These are phyloP conservation scores for Rhopalosiphum padi DNA, from an alignment of 1,140 invertebrate genomes.

Conservation along the genomic window DNA sequence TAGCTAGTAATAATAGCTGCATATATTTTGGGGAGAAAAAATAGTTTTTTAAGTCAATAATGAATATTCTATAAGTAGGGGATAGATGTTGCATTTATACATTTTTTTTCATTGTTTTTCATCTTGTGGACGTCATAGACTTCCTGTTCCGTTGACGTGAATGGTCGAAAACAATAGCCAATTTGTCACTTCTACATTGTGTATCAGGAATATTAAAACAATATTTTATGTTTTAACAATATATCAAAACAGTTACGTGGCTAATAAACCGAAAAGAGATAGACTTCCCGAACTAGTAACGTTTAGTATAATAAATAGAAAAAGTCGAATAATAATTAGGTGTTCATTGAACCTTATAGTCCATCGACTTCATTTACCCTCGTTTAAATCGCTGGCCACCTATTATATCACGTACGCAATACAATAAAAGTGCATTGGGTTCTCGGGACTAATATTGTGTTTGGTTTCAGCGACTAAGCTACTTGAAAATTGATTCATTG, in stretches of 20 bases:
- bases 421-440: conserved; percentile 9
- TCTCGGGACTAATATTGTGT: background rate
- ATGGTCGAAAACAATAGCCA: conserved; percentile 52
- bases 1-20: background rate
- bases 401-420: conserved; percentile 20
- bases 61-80: background rate
- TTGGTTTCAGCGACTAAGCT: background rate
- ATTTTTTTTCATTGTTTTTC: conserved; percentile 45
- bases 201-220: conserved; percentile 44
- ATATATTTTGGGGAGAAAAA: background rate
- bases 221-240: conserved; percentile 37
- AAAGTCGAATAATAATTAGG: conserved; percentile 38
- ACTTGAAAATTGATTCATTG: conserved; percentile 47
- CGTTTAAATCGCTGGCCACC: conserved; percentile 48
- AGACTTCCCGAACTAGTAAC: background rate
- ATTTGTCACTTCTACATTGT: conserved; percentile 42
- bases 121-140: conserved; percentile 23
- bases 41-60: background rate
- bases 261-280: conserved; percentile 44
- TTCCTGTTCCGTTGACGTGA: conserved; percentile 49
- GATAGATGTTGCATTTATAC: background rate
- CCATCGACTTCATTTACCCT: conserved; percentile 37
- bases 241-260: conserved; percentile 30
- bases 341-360: conserved; percentile 53
- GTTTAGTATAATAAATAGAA: background rate